Conservation (phyloP, 2,797 vertebrate species). For the Enteromius argenteus region DNA sequence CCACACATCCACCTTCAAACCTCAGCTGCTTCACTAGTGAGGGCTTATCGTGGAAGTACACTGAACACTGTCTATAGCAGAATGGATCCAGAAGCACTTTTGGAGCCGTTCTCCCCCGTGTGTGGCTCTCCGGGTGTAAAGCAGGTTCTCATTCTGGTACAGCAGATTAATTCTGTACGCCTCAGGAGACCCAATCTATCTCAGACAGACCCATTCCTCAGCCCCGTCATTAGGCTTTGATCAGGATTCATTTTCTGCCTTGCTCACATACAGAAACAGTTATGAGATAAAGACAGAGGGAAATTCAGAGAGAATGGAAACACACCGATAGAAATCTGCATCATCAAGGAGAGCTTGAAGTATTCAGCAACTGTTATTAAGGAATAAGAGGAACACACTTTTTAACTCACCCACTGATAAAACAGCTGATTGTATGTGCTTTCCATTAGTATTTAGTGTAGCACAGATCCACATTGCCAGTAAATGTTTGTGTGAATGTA, state of each 20-base stretch:
- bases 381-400: conserved; percentile 17
- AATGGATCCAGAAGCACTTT: conserved; percentile 11
- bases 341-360: conserved; percentile 35
- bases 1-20: not conserved
- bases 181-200: conserved; percentile 48
- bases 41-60: not conserved
- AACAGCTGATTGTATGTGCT: conserved; percentile 1
- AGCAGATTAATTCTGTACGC: conserved; percentile 36
- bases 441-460: conserved; percentile 19
- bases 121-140: conserved; percentile 9
- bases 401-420: conserved; percentile 15
- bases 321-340: conserved; percentile 30
- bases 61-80: not conserved
- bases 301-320: conserved; percentile 25
- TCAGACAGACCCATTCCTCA: conserved; percentile 47
- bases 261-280: conserved; percentile 10
- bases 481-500: conserved; percentile 36
- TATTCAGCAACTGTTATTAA: conserved; percentile 29
- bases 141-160: conserved; percentile 24
- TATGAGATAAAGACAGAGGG: conserved; percentile 20
- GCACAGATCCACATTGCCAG: not conserved
- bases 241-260: conserved; percentile 55
- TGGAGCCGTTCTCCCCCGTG: not conserved
- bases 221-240: conserved; percentile 53
- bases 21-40: conserved; percentile 6